Evolutionary conservation across 2,888 invertebrate genomes (phyloP), one percentile per base, ranked within the genome.

Genomic region (Ferdinandea cuprea): DNA sequence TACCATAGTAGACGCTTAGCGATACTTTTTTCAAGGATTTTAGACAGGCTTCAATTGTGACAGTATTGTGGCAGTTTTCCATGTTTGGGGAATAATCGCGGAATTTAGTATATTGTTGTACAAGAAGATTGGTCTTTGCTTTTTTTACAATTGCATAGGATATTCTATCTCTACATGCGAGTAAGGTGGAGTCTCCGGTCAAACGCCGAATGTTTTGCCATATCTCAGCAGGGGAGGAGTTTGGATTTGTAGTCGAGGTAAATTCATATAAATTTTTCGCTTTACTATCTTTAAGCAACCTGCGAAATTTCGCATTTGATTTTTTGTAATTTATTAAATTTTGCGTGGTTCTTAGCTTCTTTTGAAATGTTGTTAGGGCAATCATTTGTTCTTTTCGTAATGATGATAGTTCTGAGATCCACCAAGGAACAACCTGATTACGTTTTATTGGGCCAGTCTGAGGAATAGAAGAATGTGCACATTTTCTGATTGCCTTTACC

Each of bases 151-250:
- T 54, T 0, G 52, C 32, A 17, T 54, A 54, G 15, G 32, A 32
- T 8, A 54, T 54, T 1, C 17, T 15, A 35, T 54, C 35, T 11
- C 54, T 35, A n/a, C 37, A 11, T 30, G 25, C n/a, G 3, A n/a
- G 37, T 37, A 40, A 15, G 5, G 25, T 37, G 1, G 40, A 11
- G n/a, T 65, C 28, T 6, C 50, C 65, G 2, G 50, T 65, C 17
- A 37, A n/a, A 9, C 28, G 21, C 2, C 44, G 21, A n/a, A 56
- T 68, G 17, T 25, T 68, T 8, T 56, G 54, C 68, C n/a, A 56
- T 0, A 37, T 28, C 32, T 58, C 48, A 3, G 13, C 5, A 0
- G 46, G 13, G 5, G 56, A 9, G 5, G 56, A 54, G 0, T 48
- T 25, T 1, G 58, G 40, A 5, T 30, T 69, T 2, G 58, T 69